phyloP scores from a whole-genome alignment of 2,113 vertebrate species.

The Amazona vittata region DNA sequence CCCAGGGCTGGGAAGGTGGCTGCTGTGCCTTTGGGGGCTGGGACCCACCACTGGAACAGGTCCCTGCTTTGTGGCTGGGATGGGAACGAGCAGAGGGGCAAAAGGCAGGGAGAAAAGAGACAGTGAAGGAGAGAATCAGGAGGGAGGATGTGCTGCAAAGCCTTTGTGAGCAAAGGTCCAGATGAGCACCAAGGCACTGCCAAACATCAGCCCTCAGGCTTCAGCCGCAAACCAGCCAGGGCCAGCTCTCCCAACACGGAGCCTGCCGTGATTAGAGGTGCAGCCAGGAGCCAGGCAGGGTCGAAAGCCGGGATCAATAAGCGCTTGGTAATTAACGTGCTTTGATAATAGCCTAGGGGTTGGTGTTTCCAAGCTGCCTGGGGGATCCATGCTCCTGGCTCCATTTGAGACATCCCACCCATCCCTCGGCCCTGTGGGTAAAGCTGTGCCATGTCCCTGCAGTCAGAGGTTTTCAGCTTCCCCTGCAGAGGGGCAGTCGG shows the following conservation, averaged over 20 bases:
- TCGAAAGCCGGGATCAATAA: background rate
- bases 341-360: slow-evolving; percentile 19
- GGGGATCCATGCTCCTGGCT: accelerated
- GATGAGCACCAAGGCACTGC: background rate
- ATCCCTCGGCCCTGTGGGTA: background rate
- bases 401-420: background rate
- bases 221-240: background rate
- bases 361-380: slow-evolving; percentile 4
- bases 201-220: background rate
- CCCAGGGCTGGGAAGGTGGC: background rate
- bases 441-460: accelerated
- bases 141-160: background rate
- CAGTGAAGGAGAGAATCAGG: background rate
- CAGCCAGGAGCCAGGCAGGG: background rate
- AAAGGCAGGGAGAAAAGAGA: background rate
- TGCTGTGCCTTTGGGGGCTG: background rate
- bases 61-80: accelerated
- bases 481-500: background rate
- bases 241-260: background rate
- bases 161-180: background rate
- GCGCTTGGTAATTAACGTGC: slow-evolving; percentile 20
- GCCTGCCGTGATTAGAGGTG: background rate
- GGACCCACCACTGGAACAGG: background rate
- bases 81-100: background rate
- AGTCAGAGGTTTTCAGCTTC: background rate